Evolutionary conservation across 1,140 invertebrate species (phyloP).

Genomic region (Heliconius hewitsoni): DNA sequence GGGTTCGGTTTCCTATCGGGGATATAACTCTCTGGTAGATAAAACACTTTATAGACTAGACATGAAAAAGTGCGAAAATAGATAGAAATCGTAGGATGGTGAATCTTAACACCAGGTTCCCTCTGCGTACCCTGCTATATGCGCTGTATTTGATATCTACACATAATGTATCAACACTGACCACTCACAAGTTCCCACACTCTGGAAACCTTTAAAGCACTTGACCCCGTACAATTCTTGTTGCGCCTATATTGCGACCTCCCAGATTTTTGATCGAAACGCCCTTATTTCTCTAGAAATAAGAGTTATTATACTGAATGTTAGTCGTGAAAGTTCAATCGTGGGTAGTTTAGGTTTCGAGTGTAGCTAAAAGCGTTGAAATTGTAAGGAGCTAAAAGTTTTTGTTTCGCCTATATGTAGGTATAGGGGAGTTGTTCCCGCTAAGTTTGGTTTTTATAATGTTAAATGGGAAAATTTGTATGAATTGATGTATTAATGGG

Average conservation of each 20-base stretch:
- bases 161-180: background rate
- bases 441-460: too few species aligned
- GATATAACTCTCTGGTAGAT: too few species aligned
- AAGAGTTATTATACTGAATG: background rate
- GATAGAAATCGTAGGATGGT: too few species aligned
- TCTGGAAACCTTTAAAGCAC: conserved; percentile 33
- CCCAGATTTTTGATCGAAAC: background rate
- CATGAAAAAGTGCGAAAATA: too few species aligned
- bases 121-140: background rate
- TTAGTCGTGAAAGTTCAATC: background rate
- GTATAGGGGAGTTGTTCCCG: background rate
- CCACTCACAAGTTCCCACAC: conserved; percentile 21
- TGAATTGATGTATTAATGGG: too few species aligned
- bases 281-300: background rate
- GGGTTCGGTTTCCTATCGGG: too few species aligned
- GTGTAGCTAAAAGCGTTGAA: background rate
- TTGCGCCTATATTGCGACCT: background rate
- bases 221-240: conserved; percentile 31
- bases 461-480: too few species aligned
- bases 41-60: too few species aligned
- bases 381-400: background rate
- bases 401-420: background rate
- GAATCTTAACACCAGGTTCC: too few species aligned
- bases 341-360: background rate
- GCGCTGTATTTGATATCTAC: background rate